Evolutionary conservation across 2,888 invertebrate species (phyloP).

Genomic region (Papilio elwesi): DNA sequence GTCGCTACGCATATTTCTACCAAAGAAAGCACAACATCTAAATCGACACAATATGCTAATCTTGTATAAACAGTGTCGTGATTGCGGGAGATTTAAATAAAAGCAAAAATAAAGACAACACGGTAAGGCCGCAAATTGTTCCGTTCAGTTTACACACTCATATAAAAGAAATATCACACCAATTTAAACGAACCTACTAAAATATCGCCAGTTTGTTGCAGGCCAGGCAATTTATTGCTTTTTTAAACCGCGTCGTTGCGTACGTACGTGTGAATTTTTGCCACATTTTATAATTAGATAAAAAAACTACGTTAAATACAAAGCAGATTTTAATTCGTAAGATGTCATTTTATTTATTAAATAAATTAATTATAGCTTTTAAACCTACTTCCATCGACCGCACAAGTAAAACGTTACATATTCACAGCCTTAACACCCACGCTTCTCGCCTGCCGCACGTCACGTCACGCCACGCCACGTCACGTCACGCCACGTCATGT

Average conservation of each 20-base stretch:
- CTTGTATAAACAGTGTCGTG: slow-evolving; percentile 17
- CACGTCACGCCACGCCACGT: background rate
- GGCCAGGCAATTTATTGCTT: too few relatives aligned
- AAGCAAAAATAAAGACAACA: background rate
- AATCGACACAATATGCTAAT: slow-evolving; percentile 16
- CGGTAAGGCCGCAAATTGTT: slow-evolving; percentile 9
- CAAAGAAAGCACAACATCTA: slow-evolving; percentile 19
- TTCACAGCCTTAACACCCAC: slow-evolving; percentile 77
- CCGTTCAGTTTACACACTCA: background rate
- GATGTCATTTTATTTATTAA: slow-evolving; percentile 48
- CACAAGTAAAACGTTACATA: slow-evolving; percentile 62
- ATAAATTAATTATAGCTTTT: slow-evolving; percentile 61
- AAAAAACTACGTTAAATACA: too few relatives aligned
- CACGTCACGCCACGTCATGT: background rate
- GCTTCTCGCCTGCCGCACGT: background rate
- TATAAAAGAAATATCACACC: background rate
- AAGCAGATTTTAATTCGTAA: background rate
- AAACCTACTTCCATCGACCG: slow-evolving; percentile 36
- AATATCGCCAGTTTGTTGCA: too few relatives aligned
- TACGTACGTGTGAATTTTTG: too few relatives aligned
- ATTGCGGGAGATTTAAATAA: slow-evolving; percentile 11
- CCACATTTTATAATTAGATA: too few relatives aligned
- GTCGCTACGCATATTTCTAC: slow-evolving; percentile 7
- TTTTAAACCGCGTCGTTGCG: too few relatives aligned
- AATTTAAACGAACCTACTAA: too few relatives aligned